Base-by-base conservation (phyloP, 2,113 vertebrate species). In the Chrysemys picta region DNA sequence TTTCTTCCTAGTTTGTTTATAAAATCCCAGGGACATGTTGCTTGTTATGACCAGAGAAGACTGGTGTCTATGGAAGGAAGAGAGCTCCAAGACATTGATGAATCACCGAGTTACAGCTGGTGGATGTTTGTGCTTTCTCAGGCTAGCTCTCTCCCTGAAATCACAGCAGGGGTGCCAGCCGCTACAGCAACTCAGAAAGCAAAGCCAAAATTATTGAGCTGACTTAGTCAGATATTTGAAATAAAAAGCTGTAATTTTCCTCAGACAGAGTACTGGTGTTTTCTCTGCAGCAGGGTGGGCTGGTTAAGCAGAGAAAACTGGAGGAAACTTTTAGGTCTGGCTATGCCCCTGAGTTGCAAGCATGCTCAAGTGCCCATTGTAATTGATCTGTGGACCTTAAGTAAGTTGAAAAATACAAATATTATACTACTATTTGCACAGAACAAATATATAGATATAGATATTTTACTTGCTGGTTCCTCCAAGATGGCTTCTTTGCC, bases 391-490 rank as follows among this genome's bases (percentile, higher is more conserved):
- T 56, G 52, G 1, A 25, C 6, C 12, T 59, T 81, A 35, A 81
- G 65, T 3, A 75, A 4, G 92, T 8, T 45, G 72, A 76, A 87
- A 69, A 38, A 35, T 6, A 9, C 14, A 80, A 54, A 12, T 57
- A n/a, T 50, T 35, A 50, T 17, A 14, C 59, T 50, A 1, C 0
- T 8, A 8, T 85, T n/a, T 45, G 24, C 94, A 65, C 1, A 84
- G 13, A 57, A 80, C 16, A 87, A 19, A 42, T 38, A 83, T 5
- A 42, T 42, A 42, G 5, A 11, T 10, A 22, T 38, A 83, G 5
- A 45, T 45, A 45, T 45, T 85, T 78, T 38, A 98, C 97, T 87
- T 96, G 91, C 35, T 85, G 84, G 80, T 10, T 95, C 91, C 24
- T 94, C 65, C 94, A 85, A 25, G 10, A 90, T 25, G 27, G 16